Conservation (phyloP, 2,888 invertebrate genomes). For the Drosophila quasianomalipes region DNA sequence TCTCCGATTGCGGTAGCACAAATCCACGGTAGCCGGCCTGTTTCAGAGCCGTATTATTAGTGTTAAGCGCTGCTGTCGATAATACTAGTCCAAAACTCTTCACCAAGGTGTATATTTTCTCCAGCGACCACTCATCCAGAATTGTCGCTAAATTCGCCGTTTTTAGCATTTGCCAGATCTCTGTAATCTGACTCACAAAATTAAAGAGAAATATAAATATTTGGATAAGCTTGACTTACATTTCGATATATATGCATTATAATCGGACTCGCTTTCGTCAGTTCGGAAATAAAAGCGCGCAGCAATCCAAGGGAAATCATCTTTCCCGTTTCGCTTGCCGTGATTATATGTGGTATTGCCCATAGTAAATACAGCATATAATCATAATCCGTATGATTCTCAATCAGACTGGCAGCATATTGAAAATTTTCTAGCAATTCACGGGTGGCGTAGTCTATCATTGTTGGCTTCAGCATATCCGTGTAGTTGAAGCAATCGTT, state of each 20-base stretch:
- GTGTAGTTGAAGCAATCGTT: constrained; percentile 64
- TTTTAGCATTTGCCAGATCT: constrained; percentile 59
- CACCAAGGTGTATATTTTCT: constrained; percentile 42
- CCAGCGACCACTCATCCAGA: constrained; percentile 49
- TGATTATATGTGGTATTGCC: constrained; percentile 60
- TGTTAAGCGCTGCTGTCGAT: constrained; percentile 46
- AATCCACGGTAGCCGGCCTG: constrained; percentile 65
- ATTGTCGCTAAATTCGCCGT: constrained; percentile 30
- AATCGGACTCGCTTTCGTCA: constrained; percentile 34
- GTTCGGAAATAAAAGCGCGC: constrained; percentile 43
- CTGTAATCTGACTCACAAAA: constrained; percentile 42
- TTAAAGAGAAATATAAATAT: not conserved
- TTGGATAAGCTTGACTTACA: constrained; percentile 30
- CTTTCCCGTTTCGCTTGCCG: constrained; percentile 67
- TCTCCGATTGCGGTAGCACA: constrained; percentile 47
- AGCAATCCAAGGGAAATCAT: constrained; percentile 58
- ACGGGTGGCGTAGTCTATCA: constrained; percentile 60
- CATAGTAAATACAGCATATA: constrained; percentile 49
- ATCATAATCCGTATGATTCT: constrained; percentile 32
- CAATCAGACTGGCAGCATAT: constrained; percentile 20
- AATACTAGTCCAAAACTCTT: constrained; percentile 55
- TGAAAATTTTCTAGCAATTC: constrained; percentile 45
- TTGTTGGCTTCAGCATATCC: constrained; percentile 67
- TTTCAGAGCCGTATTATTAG: constrained; percentile 43
- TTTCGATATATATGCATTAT: constrained; percentile 62